Percentiles rank a stretch among this genome's conserved stretches.
Evolutionary conservation across 2,888 invertebrate species (phyloP).

Genomic region (Amphipoea lucens): DNA sequence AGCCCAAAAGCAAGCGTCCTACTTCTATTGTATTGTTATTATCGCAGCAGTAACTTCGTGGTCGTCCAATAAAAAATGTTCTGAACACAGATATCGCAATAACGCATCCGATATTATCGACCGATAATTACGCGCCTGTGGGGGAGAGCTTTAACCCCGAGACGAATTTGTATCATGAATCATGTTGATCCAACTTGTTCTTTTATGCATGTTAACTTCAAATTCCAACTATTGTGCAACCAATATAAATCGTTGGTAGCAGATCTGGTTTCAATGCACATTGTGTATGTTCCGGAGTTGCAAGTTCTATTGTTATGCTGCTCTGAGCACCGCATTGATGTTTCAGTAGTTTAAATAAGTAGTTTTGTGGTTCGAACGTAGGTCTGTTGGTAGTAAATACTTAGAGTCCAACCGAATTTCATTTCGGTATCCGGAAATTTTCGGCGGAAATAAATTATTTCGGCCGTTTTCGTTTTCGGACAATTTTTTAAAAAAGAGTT

Average conservation of each 20-base stretch:
- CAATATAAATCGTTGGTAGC: slow-evolving; percentile 15
- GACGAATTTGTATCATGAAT: not conserved
- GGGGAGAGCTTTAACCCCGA: not conserved
- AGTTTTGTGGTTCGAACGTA: slow-evolving; percentile 8
- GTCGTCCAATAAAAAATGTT: too few relatives aligned
- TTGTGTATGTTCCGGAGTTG: slow-evolving; percentile 23
- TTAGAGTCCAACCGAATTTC: not conserved
- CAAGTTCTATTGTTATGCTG: slow-evolving; percentile 27
- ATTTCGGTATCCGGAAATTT: not conserved
- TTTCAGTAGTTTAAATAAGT: slow-evolving; percentile 35
- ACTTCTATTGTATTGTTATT: too few relatives aligned
- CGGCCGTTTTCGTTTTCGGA: not conserved
- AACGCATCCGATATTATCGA: too few relatives aligned
- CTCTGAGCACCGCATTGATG: slow-evolving; percentile 41
- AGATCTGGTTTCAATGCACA: slow-evolving; percentile 20
- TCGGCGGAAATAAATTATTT: too few relatives aligned
- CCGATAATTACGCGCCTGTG: too few relatives aligned
- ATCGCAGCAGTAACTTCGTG: too few relatives aligned
- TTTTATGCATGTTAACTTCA: slow-evolving; percentile 9
- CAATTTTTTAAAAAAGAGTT: too few relatives aligned
- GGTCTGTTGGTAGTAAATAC: slow-evolving; percentile 18
- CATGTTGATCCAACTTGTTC: slow-evolving; percentile 4
- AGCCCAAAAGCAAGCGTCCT: too few relatives aligned
- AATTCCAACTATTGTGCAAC: slow-evolving; percentile 10
- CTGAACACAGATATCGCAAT: too few relatives aligned